These are phyloP conservation scores for Epistrophe eligans DNA, from an alignment of 2,888 invertebrate genomes.

Conservation along the genomic window DNA sequence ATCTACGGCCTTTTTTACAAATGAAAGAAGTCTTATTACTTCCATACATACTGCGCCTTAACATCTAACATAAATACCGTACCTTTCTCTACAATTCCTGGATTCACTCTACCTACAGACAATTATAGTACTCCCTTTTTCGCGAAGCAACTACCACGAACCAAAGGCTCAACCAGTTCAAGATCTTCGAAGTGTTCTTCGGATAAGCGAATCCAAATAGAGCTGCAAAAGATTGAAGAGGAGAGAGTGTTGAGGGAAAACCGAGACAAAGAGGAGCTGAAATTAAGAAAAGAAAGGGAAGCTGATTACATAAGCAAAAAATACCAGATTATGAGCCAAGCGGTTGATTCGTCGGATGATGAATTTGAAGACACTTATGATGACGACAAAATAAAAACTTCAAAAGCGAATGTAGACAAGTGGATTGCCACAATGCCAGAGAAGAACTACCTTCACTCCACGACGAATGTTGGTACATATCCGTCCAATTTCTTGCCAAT, in stretches of 20 bases:
- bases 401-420: background rate
- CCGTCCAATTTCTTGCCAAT: background rate
- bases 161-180: background rate
- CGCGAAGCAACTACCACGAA: background rate
- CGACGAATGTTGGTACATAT: background rate
- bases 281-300: background rate
- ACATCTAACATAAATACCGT: no score
- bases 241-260: slow-evolving; percentile 18
- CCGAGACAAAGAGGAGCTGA: background rate
- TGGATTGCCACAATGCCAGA: background rate
- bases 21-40: no score
- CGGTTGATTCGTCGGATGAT: slow-evolving; percentile 4
- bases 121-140: no score
- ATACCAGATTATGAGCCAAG: slow-evolving; percentile 5
- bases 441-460: slow-evolving; percentile 8
- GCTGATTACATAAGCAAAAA: slow-evolving; percentile 26
- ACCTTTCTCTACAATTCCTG: no score
- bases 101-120: no score
- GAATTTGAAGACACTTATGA: background rate
- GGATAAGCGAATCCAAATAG: slow-evolving; percentile 25
- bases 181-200: slow-evolving; percentile 22
- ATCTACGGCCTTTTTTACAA: background rate
- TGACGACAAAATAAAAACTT: background rate
- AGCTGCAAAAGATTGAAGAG: slow-evolving; percentile 41
- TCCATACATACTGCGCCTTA: no score